Conservation (phyloP, 2,113 vertebrate genomes). For the crab-eating macaque (Macaca fascicularis) region T2T-MFA8v1.1 NC_088395.1:111541001-111541500, state of each 20-base stretch:
- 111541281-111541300: not conserved
- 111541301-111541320: not conserved
- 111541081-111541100: too few relatives aligned
- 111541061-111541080: too few relatives aligned
- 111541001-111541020: too few relatives aligned
- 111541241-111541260: not conserved
- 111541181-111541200: not conserved
- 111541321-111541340: not conserved
- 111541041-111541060: too few relatives aligned
- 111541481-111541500: not conserved
- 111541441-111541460: not conserved
- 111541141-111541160: too few relatives aligned
- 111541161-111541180: not conserved
- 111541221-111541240: not conserved
- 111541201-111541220: not conserved
- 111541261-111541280: not conserved
- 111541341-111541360: conserved; percentile 8
- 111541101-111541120: too few relatives aligned
- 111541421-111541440: not conserved
- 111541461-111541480: not conserved
- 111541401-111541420: not conserved
- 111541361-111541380: not conserved
- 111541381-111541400: not conserved
- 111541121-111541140: too few relatives aligned
- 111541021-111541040: too few relatives aligned